phyloP scores from a whole-genome alignment of 2,797 vertebrate genomes.

The Gorsachius magnificus region DNA sequence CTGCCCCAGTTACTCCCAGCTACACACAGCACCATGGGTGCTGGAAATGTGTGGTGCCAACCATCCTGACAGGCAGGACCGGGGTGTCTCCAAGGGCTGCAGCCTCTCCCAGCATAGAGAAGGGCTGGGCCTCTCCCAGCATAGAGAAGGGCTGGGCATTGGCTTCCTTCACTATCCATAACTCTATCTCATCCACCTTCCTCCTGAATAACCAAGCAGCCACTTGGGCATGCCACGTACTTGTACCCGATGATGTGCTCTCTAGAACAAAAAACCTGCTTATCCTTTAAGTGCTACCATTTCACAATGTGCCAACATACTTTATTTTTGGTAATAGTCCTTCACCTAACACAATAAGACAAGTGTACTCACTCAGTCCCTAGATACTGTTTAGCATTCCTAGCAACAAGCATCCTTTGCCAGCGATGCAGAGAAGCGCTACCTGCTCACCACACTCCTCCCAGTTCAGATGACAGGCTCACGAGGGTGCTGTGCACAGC shows the following conservation, averaged over 20 bases:
- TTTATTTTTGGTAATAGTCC: slow-evolving; percentile 36
- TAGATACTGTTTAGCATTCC: not conserved
- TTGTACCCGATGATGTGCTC: not conserved
- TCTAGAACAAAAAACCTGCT: slow-evolving; percentile 10
- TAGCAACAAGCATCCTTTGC: not conserved
- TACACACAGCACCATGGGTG: not conserved
- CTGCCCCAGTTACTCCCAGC: rapidly evolving
- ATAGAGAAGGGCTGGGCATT: not conserved
- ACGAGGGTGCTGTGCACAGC: not conserved
- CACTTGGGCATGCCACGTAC: not conserved
- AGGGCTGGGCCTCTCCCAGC: not conserved
- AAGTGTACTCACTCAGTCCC: not conserved
- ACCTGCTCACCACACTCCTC: not conserved
- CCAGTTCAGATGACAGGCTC: not conserved
- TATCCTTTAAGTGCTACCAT: not conserved
- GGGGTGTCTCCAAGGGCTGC: not conserved
- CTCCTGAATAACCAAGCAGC: not conserved
- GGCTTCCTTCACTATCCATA: not conserved
- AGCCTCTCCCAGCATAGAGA: not conserved
- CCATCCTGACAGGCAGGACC: not conserved
- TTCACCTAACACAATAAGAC: slow-evolving; percentile 20
- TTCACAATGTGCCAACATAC: not conserved
- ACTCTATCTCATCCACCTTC: not conserved
- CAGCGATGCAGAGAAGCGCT: not conserved
- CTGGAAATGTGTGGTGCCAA: not conserved